phyloP scores from a whole-genome alignment of 2,888 invertebrate genomes.

The Drosophila buzzatii region DNA sequence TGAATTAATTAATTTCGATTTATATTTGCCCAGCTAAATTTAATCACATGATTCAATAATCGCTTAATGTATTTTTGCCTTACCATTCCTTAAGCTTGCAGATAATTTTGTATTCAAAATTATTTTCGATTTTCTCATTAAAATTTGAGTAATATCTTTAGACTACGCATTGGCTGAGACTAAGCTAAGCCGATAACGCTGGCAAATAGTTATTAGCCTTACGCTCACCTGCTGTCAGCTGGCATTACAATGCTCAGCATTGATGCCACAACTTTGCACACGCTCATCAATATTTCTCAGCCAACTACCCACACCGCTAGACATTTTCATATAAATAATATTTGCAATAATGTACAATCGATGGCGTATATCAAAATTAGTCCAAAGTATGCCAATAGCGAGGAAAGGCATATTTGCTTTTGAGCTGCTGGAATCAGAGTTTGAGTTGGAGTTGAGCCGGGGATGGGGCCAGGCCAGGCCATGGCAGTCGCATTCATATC shows the following conservation, averaged over 20 bases:
- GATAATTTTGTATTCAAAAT: too few species aligned
- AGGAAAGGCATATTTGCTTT: constrained; percentile 26
- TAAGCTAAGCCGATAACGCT: neutral
- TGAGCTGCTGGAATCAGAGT: constrained; percentile 3
- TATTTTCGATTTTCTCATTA: too few species aligned
- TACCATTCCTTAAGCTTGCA: too few species aligned
- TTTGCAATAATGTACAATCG: constrained; percentile 8
- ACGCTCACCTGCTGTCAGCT: neutral
- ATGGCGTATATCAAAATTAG: constrained; percentile 12
- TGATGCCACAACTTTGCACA: neutral
- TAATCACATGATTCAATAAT: too few species aligned
- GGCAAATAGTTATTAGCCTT: neutral
- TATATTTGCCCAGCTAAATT: too few species aligned
- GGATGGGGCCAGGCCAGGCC: neutral
- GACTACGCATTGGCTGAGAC: neutral
- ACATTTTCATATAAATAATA: constrained; percentile 4
- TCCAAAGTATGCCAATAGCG: constrained; percentile 1
- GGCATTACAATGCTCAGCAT: neutral
- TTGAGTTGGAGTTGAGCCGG: neutral
- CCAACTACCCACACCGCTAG: neutral
- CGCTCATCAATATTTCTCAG: neutral
- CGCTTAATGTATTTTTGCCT: too few species aligned
- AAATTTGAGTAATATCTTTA: neutral
- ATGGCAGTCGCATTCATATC: constrained; percentile 30
- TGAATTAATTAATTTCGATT: too few species aligned